A percentile compares a stretch with the other conserved stretches of the same genome.
These are phyloP conservation scores for Tetranychus truncatus DNA, from an alignment of 2,888 invertebrate genomes.

Conservation along the genomic window DNA sequence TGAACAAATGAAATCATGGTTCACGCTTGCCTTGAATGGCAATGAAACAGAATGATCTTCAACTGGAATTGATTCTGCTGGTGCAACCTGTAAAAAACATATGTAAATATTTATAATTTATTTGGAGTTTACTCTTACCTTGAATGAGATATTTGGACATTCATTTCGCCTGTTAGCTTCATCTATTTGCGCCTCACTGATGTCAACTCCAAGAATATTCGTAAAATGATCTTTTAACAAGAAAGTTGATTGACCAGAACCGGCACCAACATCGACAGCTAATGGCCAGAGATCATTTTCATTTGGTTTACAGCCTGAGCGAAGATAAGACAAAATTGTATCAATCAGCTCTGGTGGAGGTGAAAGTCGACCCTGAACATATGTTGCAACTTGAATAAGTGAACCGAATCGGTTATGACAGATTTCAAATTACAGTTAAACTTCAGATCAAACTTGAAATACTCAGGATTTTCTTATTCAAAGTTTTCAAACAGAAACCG, in stretches of 20 bases:
- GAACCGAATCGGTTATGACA: no score
- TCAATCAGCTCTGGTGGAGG: no score
- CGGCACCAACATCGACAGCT: constrained; percentile 39
- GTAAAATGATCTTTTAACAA: constrained; percentile 34
- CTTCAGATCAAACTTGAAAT: no score
- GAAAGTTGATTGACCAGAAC: constrained; percentile 37
- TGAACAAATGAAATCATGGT: constrained; percentile 3
- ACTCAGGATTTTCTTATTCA: no score
- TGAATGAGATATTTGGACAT: constrained; percentile 21
- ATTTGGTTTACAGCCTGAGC: no score
- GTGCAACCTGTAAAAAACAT: constrained; percentile 29
- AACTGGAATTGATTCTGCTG: constrained; percentile 33
- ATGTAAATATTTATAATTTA: no score
- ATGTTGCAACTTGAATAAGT: no score
- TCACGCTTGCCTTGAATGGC: constrained; percentile 28
- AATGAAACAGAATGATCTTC: constrained; percentile 30
- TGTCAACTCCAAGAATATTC: constrained; percentile 35
- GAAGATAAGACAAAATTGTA: no score
- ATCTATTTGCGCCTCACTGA: constrained; percentile 33
- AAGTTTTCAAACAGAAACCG: no score
- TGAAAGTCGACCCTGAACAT: no score
- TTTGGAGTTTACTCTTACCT: constrained; percentile 23
- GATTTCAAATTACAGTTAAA: no score
- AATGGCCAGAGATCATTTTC: constrained; percentile 22
- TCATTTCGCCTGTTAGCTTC: constrained; percentile 31